phyloP scores from a whole-genome alignment of 2,113 vertebrate genomes.

The Gracilinanus agilis region DNA sequence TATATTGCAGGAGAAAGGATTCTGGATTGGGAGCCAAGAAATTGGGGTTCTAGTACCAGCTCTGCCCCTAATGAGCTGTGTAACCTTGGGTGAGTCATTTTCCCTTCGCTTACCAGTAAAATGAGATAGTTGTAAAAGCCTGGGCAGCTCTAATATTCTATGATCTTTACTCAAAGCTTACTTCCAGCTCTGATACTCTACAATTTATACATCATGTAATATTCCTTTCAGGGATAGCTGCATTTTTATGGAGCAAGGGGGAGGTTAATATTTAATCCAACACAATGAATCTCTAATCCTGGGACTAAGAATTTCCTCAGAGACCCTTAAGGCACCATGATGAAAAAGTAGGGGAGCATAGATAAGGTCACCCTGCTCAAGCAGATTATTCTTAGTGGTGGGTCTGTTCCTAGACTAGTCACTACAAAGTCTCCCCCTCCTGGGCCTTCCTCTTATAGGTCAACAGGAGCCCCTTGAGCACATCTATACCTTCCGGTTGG shows the following conservation, averaged over 20 bases:
- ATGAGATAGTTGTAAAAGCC: background rate
- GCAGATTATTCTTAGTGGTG: background rate
- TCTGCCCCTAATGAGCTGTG: background rate
- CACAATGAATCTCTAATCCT: background rate
- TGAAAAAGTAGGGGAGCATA: background rate
- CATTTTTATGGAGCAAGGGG: constrained; percentile 12
- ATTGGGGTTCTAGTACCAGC: background rate
- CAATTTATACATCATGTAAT: background rate
- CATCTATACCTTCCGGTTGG: constrained; percentile 85
- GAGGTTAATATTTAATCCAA: background rate
- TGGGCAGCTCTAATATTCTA: background rate
- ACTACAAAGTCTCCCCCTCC: background rate
- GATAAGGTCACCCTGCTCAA: background rate
- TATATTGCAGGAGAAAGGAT: background rate
- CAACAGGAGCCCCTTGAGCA: background rate
- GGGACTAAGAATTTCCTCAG: background rate
- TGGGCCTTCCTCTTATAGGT: background rate
- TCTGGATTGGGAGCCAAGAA: background rate
- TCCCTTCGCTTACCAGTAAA: constrained; percentile 30
- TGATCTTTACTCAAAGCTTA: background rate
- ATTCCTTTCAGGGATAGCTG: background rate
- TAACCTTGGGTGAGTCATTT: background rate
- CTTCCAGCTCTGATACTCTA: background rate
- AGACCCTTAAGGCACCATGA: background rate
- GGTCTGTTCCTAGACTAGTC: background rate